Evolutionary conservation across 2,888 invertebrate species (phyloP).

Genomic region (Cheilosia vulpina): DNA sequence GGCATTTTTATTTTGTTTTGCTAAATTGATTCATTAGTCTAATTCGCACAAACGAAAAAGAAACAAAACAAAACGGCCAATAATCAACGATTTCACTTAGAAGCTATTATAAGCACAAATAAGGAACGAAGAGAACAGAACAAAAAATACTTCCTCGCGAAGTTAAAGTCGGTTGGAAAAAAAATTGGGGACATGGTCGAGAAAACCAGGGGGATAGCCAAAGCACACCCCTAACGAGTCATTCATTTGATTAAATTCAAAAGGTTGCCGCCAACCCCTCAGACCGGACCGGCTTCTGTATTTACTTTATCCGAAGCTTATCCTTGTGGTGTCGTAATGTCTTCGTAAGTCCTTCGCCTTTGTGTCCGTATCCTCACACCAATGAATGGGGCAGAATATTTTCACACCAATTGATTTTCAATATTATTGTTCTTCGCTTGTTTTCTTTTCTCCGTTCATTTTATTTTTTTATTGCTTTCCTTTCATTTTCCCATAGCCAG

Average conservation of each 20-base stretch:
- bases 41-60: slow-evolving; percentile 14
- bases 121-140: slow-evolving; percentile 3
- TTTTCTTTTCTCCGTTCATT: slow-evolving; percentile 14
- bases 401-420: slow-evolving; percentile 75
- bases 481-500: background rate
- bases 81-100: slow-evolving; percentile 58
- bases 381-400: slow-evolving; percentile 49
- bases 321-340: slow-evolving; percentile 67
- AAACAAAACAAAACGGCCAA: slow-evolving; percentile 5
- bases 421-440: slow-evolving; percentile 52
- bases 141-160: slow-evolving; percentile 1
- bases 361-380: slow-evolving; percentile 10
- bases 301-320: slow-evolving; percentile 66
- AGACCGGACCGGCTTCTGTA: slow-evolving; percentile 29
- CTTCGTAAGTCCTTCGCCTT: slow-evolving; percentile 34
- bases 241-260: slow-evolving; percentile 73
- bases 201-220: background rate
- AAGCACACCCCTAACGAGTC: slow-evolving; percentile 43
- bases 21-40: slow-evolving; percentile 23
- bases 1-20: background rate
- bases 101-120: slow-evolving; percentile 44
- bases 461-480: background rate
- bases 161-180: slow-evolving; percentile 18
- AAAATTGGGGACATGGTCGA: background rate
- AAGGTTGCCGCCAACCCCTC: slow-evolving; percentile 23